Evolutionary conservation across 2,888 invertebrate genomes (phyloP).

Genomic region (Torymus aiolomorphi): DNA sequence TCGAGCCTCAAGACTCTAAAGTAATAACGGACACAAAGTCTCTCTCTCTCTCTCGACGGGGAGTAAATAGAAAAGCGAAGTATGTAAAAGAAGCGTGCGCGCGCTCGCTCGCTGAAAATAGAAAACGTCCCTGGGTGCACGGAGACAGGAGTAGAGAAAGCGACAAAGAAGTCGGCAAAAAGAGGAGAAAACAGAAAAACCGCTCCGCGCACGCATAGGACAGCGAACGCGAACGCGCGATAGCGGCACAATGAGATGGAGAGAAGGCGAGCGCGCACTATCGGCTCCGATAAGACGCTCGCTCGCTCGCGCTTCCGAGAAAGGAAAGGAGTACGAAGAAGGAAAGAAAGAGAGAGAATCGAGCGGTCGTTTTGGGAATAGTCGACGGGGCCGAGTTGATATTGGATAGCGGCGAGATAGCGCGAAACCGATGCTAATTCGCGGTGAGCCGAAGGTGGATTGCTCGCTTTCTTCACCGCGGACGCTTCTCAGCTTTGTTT

Average conservation of each 20-base stretch:
- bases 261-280: not conserved
- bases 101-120: constrained; percentile 12
- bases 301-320: not conserved
- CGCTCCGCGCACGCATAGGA: not conserved
- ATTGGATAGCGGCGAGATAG: too few species aligned
- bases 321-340: not conserved
- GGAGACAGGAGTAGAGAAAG: not conserved
- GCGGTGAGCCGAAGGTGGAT: too few species aligned
- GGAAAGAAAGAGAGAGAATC: not conserved
- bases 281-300: constrained; percentile 39
- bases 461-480: too few species aligned
- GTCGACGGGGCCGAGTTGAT: not conserved
- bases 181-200: constrained; percentile 30
- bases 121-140: constrained; percentile 12
- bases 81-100: constrained; percentile 35
- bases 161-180: not conserved
- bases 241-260: not conserved
- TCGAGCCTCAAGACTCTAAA: constrained; percentile 14
- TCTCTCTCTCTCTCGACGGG: not conserved
- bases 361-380: constrained; percentile 33
- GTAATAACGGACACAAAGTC: constrained; percentile 30
- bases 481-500: too few species aligned
- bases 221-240: too few species aligned
- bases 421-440: constrained; percentile 10
- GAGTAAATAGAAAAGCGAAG: constrained; percentile 46